A percentile compares a stretch with the other conserved stretches of the same genome.
phyloP scores from a whole-genome alignment of 2,888 invertebrate species.

The Erebia ligea region DNA sequence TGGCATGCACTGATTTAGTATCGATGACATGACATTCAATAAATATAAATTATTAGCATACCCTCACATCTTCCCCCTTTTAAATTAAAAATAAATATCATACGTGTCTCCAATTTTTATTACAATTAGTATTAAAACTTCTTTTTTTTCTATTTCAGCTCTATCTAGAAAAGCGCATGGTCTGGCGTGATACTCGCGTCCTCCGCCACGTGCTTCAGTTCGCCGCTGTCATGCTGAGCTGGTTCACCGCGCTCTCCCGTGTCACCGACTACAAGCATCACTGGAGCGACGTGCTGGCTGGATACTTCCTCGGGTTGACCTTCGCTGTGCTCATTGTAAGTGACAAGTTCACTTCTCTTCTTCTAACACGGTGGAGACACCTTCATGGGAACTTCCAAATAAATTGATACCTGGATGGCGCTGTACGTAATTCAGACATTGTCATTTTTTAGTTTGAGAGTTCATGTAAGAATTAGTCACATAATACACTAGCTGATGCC shows the following conservation, averaged over 20 bases:
- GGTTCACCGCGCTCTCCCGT: constrained; percentile 93
- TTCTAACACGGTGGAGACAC: too few relatives aligned
- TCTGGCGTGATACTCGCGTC: constrained; percentile 89
- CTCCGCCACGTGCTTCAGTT: constrained; percentile 93
- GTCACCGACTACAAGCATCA: constrained; percentile 98
- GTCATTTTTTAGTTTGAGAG: too few relatives aligned
- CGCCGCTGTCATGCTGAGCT: constrained; percentile 89
- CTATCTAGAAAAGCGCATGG: constrained; percentile 93
- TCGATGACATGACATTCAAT: too few relatives aligned
- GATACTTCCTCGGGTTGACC: constrained; percentile 86
- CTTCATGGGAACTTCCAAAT: neutral
- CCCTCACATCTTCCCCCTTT: too few relatives aligned
- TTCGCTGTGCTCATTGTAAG: constrained; percentile 88
- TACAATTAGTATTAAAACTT: neutral
- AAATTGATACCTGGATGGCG: neutral
- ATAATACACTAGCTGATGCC: too few relatives aligned
- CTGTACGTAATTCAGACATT: too few relatives aligned
- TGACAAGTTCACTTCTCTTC: constrained; percentile 39
- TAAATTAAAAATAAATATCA: too few relatives aligned
- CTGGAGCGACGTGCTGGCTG: constrained; percentile 97
- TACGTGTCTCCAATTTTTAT: too few relatives aligned
- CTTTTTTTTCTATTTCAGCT: constrained; percentile 80
- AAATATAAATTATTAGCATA: too few relatives aligned
- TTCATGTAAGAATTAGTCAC: too few relatives aligned
- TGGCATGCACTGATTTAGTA: too few relatives aligned